These are phyloP conservation scores for Cryptocheilus praepositus DNA, from an alignment of 2,888 invertebrate species.

Conservation along the genomic window DNA sequence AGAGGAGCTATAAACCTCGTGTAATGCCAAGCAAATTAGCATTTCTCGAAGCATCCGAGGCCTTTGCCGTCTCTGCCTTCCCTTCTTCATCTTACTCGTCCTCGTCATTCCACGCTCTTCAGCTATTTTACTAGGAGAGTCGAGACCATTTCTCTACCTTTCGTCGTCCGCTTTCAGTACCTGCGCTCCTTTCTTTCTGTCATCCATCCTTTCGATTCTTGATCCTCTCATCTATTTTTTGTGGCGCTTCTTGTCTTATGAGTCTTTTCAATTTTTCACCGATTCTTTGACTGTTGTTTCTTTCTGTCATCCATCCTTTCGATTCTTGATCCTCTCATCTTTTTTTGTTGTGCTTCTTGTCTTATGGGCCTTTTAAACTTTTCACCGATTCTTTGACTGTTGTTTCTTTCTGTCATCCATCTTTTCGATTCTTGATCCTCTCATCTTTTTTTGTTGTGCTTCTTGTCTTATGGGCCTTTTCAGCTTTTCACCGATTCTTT, in stretches of 20 bases:
- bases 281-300: no score
- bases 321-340: neutral
- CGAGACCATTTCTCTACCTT: neutral
- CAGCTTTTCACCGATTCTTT: neutral
- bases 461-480: neutral
- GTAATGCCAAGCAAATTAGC: constrained; percentile 57
- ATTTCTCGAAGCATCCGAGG: constrained; percentile 30
- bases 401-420: neutral
- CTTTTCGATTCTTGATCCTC: neutral
- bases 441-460: neutral
- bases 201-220: neutral
- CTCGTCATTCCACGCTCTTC: neutral
- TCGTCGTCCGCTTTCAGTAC: neutral
- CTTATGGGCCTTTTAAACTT: neutral
- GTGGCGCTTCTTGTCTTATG: neutral
- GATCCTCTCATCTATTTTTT: neutral
- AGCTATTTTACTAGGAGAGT: neutral
- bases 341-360: neutral
- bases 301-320: neutral
- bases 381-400: no score
- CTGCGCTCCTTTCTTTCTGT: neutral
- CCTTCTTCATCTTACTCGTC: neutral
- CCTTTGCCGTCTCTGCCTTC: neutral
- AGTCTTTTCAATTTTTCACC: neutral
- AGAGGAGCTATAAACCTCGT: constrained; percentile 39